Base-by-base conservation (phyloP, 1,140 invertebrate species). In the Leucophenga varia region DNA sequence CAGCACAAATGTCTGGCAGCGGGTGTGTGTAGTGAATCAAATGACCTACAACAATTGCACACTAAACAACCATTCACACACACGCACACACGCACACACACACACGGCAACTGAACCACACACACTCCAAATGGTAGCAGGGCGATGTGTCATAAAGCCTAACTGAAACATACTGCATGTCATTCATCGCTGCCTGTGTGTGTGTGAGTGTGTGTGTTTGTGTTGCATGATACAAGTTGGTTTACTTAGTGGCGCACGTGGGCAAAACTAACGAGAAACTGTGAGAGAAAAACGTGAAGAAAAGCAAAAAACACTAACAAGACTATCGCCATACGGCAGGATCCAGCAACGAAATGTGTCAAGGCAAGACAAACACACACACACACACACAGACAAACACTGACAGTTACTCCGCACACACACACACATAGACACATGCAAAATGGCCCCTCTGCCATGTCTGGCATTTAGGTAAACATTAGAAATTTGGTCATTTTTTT, bases 71-170 rank as follows among this genome's bases (percentile, higher is more conserved):
- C 20, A 38, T 32, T n/a, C 39, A 19, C 48, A 31, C 17, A 51
- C n/a, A n/a, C n/a, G n/a, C 28, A 43, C 10, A 52, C 7, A 30
- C 7, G 28, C 17, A 28, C 37, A 6, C 18, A 10, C 10, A 10
- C 19, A 14, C 17, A 7, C 13, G 17, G n/a, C n/a, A n/a, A n/a
- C n/a, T n/a, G n/a, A n/a, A n/a, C n/a, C n/a, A n/a, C n/a, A n/a
- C n/a, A n/a, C n/a, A n/a, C n/a, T n/a, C n/a, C 3, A 20, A 48
- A 28, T 37, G 40, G 13, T 31, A 45, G 32, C 46, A 57, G 37
- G 16, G 59, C 41, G 45, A 55, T 63, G 60, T 64, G 60, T 51
- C 60, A 64, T 64, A 64, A 64, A 60, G 55, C 54, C 57, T 60
- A 64, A 64, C 55, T 57, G 54, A 60, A 64, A 64, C 54, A 50